Evolutionary conservation across 2,797 vertebrate genomes (phyloP).

Genomic region (Myotis planiceps): DNA sequence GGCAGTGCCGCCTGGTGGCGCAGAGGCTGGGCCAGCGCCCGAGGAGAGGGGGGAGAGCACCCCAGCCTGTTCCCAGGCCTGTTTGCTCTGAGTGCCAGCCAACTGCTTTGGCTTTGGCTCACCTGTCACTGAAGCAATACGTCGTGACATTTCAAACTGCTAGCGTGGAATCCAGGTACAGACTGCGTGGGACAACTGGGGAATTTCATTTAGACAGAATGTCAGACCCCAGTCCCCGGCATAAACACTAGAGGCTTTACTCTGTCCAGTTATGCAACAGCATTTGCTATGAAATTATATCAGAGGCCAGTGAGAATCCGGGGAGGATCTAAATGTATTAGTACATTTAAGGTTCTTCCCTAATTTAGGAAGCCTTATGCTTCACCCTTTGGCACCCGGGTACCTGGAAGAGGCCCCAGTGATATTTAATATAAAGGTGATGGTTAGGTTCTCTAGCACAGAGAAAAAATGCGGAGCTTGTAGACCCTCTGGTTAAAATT

Average conservation of each 20-base stretch:
- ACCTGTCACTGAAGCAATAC: constrained; percentile 81
- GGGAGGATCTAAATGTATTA: constrained; percentile 56
- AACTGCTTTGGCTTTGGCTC: constrained; percentile 77
- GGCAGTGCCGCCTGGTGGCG: background rate
- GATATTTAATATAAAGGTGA: background rate
- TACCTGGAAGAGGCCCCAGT: background rate
- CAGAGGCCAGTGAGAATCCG: constrained; percentile 70
- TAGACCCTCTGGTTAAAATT: background rate
- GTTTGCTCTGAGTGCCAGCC: constrained; percentile 47
- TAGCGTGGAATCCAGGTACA: constrained; percentile 85
- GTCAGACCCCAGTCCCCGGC: constrained; percentile 82
- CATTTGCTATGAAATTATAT: constrained; percentile 85
- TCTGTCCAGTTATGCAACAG: constrained; percentile 77
- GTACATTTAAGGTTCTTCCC: constrained; percentile 25
- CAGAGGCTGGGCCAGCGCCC: background rate
- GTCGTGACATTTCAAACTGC: constrained; percentile 83
- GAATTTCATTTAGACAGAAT: constrained; percentile 87
- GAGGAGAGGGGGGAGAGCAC: rapidly evolving
- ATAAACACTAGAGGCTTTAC: constrained; percentile 82
- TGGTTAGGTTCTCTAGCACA: background rate
- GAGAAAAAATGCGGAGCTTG: constrained; percentile 31
- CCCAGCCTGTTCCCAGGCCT: background rate
- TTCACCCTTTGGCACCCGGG: background rate
- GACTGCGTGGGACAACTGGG: constrained; percentile 87
- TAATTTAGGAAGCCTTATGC: background rate